Conservation (phyloP, 2,888 invertebrate species). For the Sarcophaga caerulescens region DNA sequence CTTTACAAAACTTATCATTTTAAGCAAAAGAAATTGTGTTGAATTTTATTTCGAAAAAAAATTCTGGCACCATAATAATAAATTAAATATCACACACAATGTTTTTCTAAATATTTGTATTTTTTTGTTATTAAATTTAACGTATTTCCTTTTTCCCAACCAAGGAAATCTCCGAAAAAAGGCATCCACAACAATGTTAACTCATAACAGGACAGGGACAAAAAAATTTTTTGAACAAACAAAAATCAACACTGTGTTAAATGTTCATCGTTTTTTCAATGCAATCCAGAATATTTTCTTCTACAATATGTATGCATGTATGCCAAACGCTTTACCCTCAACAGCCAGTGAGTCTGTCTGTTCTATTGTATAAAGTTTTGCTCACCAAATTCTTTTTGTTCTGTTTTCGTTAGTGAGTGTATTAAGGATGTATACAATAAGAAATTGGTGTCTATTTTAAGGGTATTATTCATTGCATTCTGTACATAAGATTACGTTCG, state of each 20-base stretch:
- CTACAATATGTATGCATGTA: no score
- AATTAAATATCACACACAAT: conserved; percentile 43
- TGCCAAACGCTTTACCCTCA: no score
- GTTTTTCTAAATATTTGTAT: not conserved
- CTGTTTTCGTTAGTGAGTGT: no score
- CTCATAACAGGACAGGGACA: conserved; percentile 12
- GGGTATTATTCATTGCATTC: no score
- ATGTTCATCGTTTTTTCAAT: not conserved
- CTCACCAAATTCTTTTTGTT: no score
- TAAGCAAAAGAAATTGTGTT: not conserved
- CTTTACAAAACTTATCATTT: no score
- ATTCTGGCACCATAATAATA: conserved; percentile 8
- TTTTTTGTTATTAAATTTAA: conserved; percentile 48
- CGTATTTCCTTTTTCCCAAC: conserved; percentile 41
- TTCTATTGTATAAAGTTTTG: no score
- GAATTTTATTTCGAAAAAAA: not conserved
- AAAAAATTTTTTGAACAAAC: not conserved
- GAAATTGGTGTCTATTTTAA: no score
- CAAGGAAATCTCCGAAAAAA: not conserved
- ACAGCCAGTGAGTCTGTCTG: no score
- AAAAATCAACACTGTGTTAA: conserved; percentile 34
- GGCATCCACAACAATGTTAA: not conserved
- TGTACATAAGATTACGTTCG: no score
- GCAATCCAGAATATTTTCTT: not conserved
- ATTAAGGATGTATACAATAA: no score